Evolutionary conservation across 2,888 invertebrate species (phyloP).

Genomic region (Cancer borealis): DNA sequence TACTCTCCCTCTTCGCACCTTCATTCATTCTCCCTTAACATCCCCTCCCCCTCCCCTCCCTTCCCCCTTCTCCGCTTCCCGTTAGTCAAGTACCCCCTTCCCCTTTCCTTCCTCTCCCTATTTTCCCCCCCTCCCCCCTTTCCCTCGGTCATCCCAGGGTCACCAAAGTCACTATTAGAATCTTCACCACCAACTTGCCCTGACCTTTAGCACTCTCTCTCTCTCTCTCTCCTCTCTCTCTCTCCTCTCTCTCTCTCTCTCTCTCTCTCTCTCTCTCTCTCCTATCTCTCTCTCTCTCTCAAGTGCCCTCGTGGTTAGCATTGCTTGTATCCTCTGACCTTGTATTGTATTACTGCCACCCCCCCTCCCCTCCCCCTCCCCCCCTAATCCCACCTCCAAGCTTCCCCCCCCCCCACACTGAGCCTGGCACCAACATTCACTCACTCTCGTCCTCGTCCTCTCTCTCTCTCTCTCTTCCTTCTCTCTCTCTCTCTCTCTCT

Average conservation of each 20-base stretch:
- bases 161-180: not conserved
- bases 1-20: conserved; percentile 2
- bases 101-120: not conserved
- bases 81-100: not conserved
- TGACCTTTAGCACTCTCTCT: not conserved
- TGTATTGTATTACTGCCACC: not conserved
- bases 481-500: not conserved
- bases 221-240: not conserved
- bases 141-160: not conserved
- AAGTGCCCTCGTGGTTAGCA: not conserved
- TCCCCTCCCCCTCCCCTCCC: not conserved
- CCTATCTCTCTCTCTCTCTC: conserved; percentile 34
- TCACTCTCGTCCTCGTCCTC: not conserved
- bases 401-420: not conserved
- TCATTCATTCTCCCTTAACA: not conserved
- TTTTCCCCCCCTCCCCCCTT: not conserved
- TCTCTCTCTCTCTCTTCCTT: not conserved
- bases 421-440: not conserved
- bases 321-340: not conserved
- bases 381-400: not conserved
- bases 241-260: conserved; percentile 33
- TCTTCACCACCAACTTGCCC: conserved; percentile 15
- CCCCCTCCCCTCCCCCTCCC: not conserved
- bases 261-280: not conserved
- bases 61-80: not conserved